These are phyloP conservation scores for Latrodectus hesperus DNA, from an alignment of 2,888 invertebrate genomes.

Conservation along the genomic window DNA sequence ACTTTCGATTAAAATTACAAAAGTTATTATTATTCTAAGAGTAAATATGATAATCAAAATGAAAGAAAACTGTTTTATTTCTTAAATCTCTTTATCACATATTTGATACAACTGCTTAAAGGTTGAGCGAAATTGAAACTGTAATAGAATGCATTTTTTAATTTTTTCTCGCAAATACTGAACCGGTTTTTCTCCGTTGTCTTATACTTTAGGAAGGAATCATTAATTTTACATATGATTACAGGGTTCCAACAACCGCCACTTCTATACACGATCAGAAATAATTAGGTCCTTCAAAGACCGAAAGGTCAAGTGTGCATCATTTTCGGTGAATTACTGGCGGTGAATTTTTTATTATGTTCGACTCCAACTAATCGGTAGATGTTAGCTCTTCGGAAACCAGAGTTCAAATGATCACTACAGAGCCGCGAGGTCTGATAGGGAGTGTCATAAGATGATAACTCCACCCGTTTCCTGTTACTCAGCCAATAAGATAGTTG, in stretches of 20 bases:
- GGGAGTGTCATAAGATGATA: conserved; percentile 19
- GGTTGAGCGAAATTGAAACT: not conserved
- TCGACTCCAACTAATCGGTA: not conserved
- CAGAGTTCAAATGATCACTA: conserved; percentile 28
- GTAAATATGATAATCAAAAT: not conserved
- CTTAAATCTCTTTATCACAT: conserved; percentile 12
- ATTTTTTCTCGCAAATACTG: not conserved
- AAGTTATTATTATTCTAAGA: too few relatives aligned
- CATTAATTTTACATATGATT: conserved; percentile 60
- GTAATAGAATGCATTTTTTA: conserved; percentile 15
- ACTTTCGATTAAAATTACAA: too few relatives aligned
- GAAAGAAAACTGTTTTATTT: conserved; percentile 20
- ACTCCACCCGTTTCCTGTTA: conserved; percentile 54
- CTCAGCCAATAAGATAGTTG: conserved; percentile 52
- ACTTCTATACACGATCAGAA: conserved; percentile 14
- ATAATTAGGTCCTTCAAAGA: conserved; percentile 36
- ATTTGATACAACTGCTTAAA: conserved; percentile 9
- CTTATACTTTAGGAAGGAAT: conserved; percentile 18
- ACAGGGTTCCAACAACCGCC: conserved; percentile 28
- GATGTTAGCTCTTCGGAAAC: conserved; percentile 32
- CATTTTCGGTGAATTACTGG: not conserved
- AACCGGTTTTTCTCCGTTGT: conserved; percentile 29
- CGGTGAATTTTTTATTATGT: not conserved
- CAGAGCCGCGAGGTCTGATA: conserved; percentile 54
- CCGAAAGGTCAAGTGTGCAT: conserved; percentile 18